phyloP scores from a whole-genome alignment of 2,113 vertebrate genomes.

The Gymnobelideus leadbeateri region DNA sequence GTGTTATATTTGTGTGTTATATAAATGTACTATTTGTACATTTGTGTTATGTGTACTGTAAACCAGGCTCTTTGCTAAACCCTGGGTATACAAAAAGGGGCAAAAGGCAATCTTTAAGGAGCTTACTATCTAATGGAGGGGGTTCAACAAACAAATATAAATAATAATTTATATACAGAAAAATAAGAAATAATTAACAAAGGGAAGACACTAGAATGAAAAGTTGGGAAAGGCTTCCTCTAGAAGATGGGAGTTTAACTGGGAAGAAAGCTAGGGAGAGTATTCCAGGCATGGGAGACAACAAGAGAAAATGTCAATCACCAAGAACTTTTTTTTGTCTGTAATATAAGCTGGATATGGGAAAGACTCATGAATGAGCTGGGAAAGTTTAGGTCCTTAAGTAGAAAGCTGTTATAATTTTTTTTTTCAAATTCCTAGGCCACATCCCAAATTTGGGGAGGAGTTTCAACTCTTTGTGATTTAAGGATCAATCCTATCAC shows the following conservation, averaged over 20 bases:
- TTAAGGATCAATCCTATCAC: not conserved
- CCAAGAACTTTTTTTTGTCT: not conserved
- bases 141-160: not conserved
- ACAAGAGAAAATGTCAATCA: not conserved
- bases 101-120: not conserved
- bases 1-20: too few species aligned
- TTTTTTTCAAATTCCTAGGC: not conserved
- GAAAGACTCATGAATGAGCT: not conserved
- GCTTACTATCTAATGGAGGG: not conserved
- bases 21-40: too few species aligned
- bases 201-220: not conserved
- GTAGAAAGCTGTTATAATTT: not conserved
- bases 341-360: not conserved
- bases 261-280: not conserved
- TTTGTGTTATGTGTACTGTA: not conserved
- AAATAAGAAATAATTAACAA: not conserved
- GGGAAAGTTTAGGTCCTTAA: not conserved
- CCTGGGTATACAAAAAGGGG: not conserved
- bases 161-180: not conserved
- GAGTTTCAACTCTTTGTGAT: constrained; percentile 14
- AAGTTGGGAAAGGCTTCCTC: not conserved
- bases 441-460: constrained; percentile 15
- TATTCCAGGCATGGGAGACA: not conserved
- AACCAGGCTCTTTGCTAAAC: not conserved
- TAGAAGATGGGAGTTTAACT: not conserved